phyloP scores from a whole-genome alignment of 2,888 invertebrate genomes.

The Apeira syringaria region DNA sequence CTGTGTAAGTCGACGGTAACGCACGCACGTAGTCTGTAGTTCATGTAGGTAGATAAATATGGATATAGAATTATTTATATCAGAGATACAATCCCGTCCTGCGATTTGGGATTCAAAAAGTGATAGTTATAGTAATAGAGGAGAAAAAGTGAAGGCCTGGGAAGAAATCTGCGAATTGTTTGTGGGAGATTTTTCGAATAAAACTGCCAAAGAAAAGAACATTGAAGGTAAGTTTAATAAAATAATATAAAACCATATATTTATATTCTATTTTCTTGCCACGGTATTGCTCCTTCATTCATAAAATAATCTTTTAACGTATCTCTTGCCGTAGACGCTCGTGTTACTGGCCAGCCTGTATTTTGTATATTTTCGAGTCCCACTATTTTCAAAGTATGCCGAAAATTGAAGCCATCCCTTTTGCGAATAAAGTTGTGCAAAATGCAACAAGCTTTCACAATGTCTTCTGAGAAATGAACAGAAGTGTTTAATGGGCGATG shows the following conservation, averaged over 20 bases:
- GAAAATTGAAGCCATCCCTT: not conserved
- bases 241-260: conserved; percentile 28
- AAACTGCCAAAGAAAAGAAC: conserved; percentile 33
- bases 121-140: conserved; percentile 32
- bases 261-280: conserved; percentile 36
- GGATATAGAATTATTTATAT: not conserved
- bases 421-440: not conserved
- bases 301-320: not conserved
- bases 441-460: not conserved
- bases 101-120: conserved; percentile 35
- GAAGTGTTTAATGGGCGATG: not conserved
- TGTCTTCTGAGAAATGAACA: not conserved
- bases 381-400: not conserved
- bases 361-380: not conserved
- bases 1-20: not conserved
- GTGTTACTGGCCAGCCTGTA: not conserved
- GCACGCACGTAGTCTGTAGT: not conserved
- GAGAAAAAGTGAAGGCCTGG: conserved; percentile 34
- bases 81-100: conserved; percentile 24
- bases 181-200: conserved; percentile 7
- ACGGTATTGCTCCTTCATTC: not conserved
- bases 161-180: conserved; percentile 35
- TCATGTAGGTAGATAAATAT: not conserved
- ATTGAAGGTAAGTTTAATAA: conserved; percentile 33
- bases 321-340: not conserved